phyloP scores from a whole-genome alignment of 2,113 vertebrate genomes.

The Paraplagusia blochii region DNA sequence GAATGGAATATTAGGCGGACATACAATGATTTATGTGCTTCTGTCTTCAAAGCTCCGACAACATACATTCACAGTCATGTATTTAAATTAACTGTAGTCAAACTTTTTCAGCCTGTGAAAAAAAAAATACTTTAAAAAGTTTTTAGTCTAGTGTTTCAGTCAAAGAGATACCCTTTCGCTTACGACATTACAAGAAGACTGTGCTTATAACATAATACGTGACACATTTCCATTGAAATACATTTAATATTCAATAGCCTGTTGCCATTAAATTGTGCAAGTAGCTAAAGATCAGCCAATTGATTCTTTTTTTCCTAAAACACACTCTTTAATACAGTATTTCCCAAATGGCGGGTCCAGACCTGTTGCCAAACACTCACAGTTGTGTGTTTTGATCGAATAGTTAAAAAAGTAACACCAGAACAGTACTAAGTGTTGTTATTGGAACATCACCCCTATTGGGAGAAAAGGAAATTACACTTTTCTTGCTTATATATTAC shows the following conservation, averaged over 20 bases:
- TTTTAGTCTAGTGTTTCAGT: constrained; percentile 11
- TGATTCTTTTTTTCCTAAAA: constrained; percentile 3
- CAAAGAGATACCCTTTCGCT: constrained; percentile 12
- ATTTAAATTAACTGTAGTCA: constrained; percentile 45
- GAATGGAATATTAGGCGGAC: not conserved
- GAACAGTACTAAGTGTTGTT: too few species aligned
- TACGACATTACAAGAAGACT: constrained; percentile 3
- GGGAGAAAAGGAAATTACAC: too few species aligned
- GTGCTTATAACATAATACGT: constrained; percentile 10
- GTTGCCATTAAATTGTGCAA: not conserved
- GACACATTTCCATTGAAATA: constrained; percentile 3
- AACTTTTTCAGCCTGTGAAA: constrained; percentile 2
- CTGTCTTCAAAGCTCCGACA: not conserved
- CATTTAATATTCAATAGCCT: constrained; percentile 7
- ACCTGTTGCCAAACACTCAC: too few species aligned
- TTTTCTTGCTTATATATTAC: too few species aligned
- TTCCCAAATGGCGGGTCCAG: too few species aligned
- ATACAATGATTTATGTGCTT: not conserved
- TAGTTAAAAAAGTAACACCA: too few species aligned
- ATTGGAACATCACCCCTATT: too few species aligned
- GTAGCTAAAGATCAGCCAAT: constrained; percentile 1
- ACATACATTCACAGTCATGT: constrained; percentile 25
- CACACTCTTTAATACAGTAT: not conserved
- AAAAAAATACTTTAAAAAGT: constrained; percentile 1
- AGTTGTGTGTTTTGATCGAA: too few species aligned